Base-by-base conservation (phyloP, 2,888 invertebrate genomes). In the Trissolcus japonicus region DNA sequence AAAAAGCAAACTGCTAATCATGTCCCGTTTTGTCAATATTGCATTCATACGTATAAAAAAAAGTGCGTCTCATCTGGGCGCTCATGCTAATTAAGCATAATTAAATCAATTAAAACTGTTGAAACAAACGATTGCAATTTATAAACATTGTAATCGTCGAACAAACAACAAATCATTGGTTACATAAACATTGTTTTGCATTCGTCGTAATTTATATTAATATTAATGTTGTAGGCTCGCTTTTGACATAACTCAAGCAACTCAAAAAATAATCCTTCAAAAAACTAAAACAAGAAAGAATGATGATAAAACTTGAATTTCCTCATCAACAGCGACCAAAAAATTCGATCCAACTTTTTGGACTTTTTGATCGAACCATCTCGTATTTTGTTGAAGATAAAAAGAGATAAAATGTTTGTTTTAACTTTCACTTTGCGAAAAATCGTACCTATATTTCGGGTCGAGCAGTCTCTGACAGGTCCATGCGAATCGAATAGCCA, bases 401-500 rank as follows among this genome's bases (percentile, higher is more conserved):
- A 19, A 19, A 19, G 19, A 19, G 19, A 19, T 19, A 2, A 41
- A 41, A 41, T 13, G 25, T 29, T 9, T 14, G 14, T 14, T 35
- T 16, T 11, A 55, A 56, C 59, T 68, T 68, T 60, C 59, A 46
- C 60, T 48, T 19, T 53, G 14, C 19, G 14, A 6, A 13, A 6
- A 7, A 13, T 2, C 50, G 57, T 48, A 84, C 84, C 83, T 84
- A 80, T 84, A 84, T 71, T 82, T 82, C 6, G 83, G 84, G 72
- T 84, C 84, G 67, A 84, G 68, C 17, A 84, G 82, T 66, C 82
- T 78, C 72, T 84, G 84, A 67, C 81, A 84, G 73, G 83, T 84
- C 84, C 84, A 84, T n/a, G 83, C 84, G 17, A 84, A 80, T 54
- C 82, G 80, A 57, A 84, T 80, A 13, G 84, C 82, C 65, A 84